Evolutionary conservation across 2,797 vertebrate species (phyloP), one percentile per base, ranked within the genome.

Genomic region (Onychomys leucogaster): DNA sequence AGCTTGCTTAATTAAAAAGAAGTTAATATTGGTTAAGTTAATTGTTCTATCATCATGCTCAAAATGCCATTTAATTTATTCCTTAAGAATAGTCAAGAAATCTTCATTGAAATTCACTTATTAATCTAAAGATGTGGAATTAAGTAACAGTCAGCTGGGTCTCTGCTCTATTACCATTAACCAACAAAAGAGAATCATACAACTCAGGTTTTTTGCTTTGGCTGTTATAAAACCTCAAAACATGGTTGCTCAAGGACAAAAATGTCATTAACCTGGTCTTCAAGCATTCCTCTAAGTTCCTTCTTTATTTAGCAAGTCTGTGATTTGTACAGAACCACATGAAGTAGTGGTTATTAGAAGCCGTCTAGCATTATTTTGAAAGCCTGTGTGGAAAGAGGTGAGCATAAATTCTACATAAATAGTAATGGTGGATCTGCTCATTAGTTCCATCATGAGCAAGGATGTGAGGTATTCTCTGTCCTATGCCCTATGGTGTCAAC

Each of bases 1-100:
- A 46, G 25, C 59, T 71, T 63, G 6, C 75, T 92, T 63, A 76
- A 90, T 96, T 91, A 76, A 94, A 96, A 90, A 49, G 67, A 81
- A 91, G 69, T 76, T 59, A 65, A 2, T 87, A 29, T 73, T 90
- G 4, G 32, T 80, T 94, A 49, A 82, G 88, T 65, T 59, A 25
- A 84, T 55, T 91, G 49, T 80, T 57, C 37, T 80, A 59, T 85
- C 52, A 63, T 8, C 41, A 93, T 57, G 83, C 29, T 81, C 94
- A 91, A 95, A 89, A 75, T 27, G 14, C 49, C 16, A 41, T 43
- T 49, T 81, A 91, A 89, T 61, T 95, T 55, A 46, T 91, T 93
- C 13, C 52, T 76, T 37, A 95, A 76, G 41, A 91, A 80, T 75
- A 49, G n/a, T 57, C n/a, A 89, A 55, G 37, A 84, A 85, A 81